Conservation (phyloP, 2,888 invertebrate species). For the Pristionchus fissidentatus region DNA sequence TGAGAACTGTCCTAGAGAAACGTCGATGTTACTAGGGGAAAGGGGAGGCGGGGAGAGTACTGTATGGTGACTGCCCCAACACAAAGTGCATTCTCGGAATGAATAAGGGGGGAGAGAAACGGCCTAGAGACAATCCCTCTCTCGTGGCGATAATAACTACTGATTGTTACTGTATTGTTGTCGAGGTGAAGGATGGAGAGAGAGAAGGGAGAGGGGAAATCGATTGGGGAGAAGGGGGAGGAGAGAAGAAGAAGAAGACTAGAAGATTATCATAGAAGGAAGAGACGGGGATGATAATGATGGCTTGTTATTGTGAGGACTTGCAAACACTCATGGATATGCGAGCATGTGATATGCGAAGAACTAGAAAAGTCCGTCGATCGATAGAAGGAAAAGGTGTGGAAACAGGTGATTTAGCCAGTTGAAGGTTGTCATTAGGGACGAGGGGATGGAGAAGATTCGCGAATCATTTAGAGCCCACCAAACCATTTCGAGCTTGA, state of each 20-base stretch:
- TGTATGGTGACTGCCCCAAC: too few relatives aligned
- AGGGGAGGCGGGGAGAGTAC: not conserved
- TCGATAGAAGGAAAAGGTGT: not conserved
- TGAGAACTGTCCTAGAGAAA: not conserved
- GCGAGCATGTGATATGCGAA: not conserved
- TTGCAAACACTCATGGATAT: too few relatives aligned
- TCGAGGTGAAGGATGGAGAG: not conserved
- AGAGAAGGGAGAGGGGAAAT: constrained; percentile 19
- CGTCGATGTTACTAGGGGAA: not conserved
- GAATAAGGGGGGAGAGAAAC: constrained; percentile 22
- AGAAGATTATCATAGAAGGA: not conserved
- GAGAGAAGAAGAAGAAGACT: not conserved
- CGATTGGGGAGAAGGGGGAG: constrained; percentile 17
- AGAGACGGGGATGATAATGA: not conserved
- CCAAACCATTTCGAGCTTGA: too few relatives aligned
- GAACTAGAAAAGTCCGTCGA: too few relatives aligned
- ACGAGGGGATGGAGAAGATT: too few relatives aligned
- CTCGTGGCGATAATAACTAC: constrained; percentile 26
- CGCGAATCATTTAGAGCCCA: too few relatives aligned
- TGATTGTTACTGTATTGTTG: constrained; percentile 35
- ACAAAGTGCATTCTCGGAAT: not conserved
- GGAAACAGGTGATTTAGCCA: constrained; percentile 13
- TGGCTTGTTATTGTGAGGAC: not conserved
- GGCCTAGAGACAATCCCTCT: too few relatives aligned
- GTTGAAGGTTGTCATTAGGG: constrained; percentile 1